Conservation (phyloP, 2,797 vertebrate genomes). For the Manis crassicaudata region DNA sequence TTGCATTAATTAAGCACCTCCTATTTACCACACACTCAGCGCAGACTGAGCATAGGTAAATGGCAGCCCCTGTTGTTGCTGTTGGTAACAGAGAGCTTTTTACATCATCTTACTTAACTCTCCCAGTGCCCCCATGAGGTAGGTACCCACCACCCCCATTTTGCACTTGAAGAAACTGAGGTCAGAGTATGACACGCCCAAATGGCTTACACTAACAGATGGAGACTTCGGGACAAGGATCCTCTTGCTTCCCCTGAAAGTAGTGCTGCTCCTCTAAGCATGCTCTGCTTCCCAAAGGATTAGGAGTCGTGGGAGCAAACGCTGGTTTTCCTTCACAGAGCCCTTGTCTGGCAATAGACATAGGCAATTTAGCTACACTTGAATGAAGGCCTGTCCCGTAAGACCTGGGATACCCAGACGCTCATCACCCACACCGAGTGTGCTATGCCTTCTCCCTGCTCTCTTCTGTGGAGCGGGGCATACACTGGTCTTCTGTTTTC, state of each 20-base stretch:
- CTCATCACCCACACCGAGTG: not conserved
- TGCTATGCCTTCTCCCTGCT: not conserved
- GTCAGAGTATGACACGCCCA: not conserved
- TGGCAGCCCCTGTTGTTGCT: not conserved
- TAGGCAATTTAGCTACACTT: not conserved
- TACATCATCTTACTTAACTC: not conserved
- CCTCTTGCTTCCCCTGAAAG: not conserved
- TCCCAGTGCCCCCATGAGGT: not conserved
- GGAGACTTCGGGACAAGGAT: not conserved
- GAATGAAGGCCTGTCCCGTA: not conserved
- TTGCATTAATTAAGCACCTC: not conserved
- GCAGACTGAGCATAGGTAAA: not conserved
- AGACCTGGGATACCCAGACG: not conserved
- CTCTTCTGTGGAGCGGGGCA: not conserved
- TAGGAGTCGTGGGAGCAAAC: not conserved
- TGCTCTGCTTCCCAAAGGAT: not conserved
- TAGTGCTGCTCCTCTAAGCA: not conserved
- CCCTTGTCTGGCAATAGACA: not conserved
- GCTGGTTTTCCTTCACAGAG: not conserved
- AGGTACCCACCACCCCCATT: not conserved
- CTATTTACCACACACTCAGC: not conserved
- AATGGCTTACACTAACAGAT: not conserved
- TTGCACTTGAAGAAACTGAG: not conserved
- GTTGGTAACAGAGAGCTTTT: not conserved
- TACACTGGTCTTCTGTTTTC: not conserved